Percentiles rank a stretch among this genome's conserved stretches.
phyloP scores from a whole-genome alignment of 2,888 invertebrate species.

The Himalopsyche tibetana region DNA sequence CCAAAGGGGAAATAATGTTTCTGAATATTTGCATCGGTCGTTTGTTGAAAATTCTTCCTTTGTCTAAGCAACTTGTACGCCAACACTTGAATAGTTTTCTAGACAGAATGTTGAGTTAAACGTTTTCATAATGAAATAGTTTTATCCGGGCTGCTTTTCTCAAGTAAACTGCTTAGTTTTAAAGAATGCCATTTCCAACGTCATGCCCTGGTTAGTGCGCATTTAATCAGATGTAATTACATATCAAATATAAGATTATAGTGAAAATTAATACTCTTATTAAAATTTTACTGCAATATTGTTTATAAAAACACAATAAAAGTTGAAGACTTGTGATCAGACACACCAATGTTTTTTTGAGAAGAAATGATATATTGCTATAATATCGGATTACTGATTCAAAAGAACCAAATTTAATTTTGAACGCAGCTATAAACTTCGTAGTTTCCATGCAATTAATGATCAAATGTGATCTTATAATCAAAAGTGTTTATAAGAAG shows the following conservation, averaged over 20 bases:
- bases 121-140: constrained; percentile 21
- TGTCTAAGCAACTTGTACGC: not conserved
- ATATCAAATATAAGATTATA: not conserved
- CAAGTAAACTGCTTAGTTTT: not conserved
- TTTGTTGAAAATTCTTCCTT: not conserved
- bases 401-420: no score
- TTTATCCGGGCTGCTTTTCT: not conserved
- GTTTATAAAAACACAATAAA: no score
- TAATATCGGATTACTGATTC: no score
- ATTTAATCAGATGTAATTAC: not conserved
- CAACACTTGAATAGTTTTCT: not conserved
- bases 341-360: no score
- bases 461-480: no score
- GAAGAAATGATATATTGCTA: no score
- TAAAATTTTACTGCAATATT: no score
- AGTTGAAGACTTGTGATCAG: no score
- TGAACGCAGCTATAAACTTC: no score
- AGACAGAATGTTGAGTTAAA: constrained; percentile 13
- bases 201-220: not conserved
- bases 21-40: not conserved
- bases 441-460: no score
- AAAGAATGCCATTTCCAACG: not conserved
- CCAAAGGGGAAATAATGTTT: not conserved
- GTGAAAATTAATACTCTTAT: no score
- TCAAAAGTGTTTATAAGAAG: no score